Conservation (phyloP, 2,888 invertebrate species). For the Platypus cylindrus region DNA sequence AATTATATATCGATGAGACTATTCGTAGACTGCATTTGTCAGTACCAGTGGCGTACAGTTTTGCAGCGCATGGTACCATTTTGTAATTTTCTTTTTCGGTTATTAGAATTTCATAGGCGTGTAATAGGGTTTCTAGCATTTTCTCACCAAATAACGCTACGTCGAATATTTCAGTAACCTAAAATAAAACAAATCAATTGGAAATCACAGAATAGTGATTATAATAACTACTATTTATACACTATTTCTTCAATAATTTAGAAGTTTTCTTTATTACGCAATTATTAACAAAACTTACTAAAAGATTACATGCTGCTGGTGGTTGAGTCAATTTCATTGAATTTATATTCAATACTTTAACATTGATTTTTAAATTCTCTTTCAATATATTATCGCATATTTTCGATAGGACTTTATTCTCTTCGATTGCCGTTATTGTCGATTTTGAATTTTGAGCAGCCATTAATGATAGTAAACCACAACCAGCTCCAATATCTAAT, state of each 20-base stretch:
- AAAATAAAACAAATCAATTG: slow-evolving; percentile 3
- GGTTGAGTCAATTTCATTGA: slow-evolving; percentile 41
- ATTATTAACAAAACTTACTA: slow-evolving; percentile 13
- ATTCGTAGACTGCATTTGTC: no score
- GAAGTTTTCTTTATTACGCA: no score
- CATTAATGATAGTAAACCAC: slow-evolving; percentile 60
- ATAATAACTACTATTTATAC: no score
- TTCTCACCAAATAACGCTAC: slow-evolving; percentile 68
- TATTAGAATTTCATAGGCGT: slow-evolving; percentile 55
- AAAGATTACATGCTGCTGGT: slow-evolving; percentile 36
- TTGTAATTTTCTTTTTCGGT: slow-evolving; percentile 31
- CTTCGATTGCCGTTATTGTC: slow-evolving; percentile 55
- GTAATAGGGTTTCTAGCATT: slow-evolving; percentile 49
- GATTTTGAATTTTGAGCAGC: slow-evolving; percentile 38
- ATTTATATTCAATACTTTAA: slow-evolving; percentile 43
- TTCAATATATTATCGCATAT: slow-evolving; percentile 46
- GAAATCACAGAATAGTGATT: no score
- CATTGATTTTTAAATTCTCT: slow-evolving; percentile 34
- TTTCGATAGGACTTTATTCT: slow-evolving; percentile 47
- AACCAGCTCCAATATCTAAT: slow-evolving; percentile 66
- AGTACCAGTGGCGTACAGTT: slow-evolving; percentile 50
- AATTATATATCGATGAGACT: no score
- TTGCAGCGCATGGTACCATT: slow-evolving; percentile 49
- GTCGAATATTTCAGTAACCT: slow-evolving; percentile 67
- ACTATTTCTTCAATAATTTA: no score